A percentile compares a stretch with the other conserved stretches of the same genome.
Conservation (phyloP, 2,888 invertebrate species). For the Cryptus viduatorius region DNA sequence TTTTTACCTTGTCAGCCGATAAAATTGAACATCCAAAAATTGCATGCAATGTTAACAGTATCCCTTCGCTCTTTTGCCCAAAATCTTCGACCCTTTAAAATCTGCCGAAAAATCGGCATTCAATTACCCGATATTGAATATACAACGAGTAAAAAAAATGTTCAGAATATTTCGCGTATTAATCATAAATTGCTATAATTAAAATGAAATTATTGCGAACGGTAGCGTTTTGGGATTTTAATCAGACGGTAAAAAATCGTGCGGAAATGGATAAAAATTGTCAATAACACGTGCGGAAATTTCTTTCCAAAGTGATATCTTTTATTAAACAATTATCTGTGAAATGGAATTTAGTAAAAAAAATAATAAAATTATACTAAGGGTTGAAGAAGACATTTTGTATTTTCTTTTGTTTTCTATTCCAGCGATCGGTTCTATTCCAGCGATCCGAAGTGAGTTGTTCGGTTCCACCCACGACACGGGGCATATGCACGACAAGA, state of each 20-base stretch:
- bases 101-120: too few species aligned
- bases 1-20: neutral
- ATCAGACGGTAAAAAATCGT: neutral
- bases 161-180: too few species aligned
- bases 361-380: neutral
- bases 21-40: neutral
- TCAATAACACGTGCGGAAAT: neutral
- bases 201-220: too few species aligned
- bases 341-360: neutral
- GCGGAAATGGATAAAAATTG: neutral
- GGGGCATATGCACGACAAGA: slow-evolving; percentile 50
- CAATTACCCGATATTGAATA: too few species aligned
- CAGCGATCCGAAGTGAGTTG: slow-evolving; percentile 21
- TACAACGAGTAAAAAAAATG: too few species aligned
- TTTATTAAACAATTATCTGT: neutral
- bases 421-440: neutral
- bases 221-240: too few species aligned
- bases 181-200: too few species aligned
- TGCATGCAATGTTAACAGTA: too few species aligned
- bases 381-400: too few species aligned
- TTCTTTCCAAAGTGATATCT: neutral
- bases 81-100: too few species aligned
- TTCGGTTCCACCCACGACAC: slow-evolving; percentile 54
- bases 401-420: slow-evolving; percentile 4
- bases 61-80: too few species aligned